Conservation (phyloP, 2,797 vertebrate genomes). For the Nyctibius grandis region DNA sequence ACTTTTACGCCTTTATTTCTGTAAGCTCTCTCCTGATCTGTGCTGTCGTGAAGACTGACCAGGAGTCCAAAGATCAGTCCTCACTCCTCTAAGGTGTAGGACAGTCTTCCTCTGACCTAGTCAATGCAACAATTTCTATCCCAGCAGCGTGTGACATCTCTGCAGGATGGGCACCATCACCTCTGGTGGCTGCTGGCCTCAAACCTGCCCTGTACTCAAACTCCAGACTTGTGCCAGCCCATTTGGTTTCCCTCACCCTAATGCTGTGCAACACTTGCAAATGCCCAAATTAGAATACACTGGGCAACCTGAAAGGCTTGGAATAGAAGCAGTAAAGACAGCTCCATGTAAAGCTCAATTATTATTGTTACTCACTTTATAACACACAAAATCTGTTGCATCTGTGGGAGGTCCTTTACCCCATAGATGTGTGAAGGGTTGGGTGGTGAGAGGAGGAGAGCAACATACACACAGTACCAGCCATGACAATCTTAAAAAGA, state of each 20-base stretch:
- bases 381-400: background rate
- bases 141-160: background rate
- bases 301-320: background rate
- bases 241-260: background rate
- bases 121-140: background rate
- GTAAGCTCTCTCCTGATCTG: background rate
- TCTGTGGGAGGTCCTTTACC: background rate
- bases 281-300: background rate
- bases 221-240: background rate
- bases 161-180: background rate
- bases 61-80: background rate
- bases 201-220: background rate
- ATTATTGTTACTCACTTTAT: background rate
- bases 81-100: background rate
- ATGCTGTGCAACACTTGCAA: background rate
- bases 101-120: background rate
- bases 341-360: background rate
- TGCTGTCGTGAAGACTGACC: background rate
- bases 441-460: background rate
- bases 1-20: background rate
- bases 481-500: background rate
- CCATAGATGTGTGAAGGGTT: background rate
- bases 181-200: background rate
- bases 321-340: conserved; percentile 26
- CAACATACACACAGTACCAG: background rate